Evolutionary conservation across 2,797 vertebrate species (phyloP), one percentile per base, ranked within the genome.

Genomic region (Gallinago solitaria): DNA sequence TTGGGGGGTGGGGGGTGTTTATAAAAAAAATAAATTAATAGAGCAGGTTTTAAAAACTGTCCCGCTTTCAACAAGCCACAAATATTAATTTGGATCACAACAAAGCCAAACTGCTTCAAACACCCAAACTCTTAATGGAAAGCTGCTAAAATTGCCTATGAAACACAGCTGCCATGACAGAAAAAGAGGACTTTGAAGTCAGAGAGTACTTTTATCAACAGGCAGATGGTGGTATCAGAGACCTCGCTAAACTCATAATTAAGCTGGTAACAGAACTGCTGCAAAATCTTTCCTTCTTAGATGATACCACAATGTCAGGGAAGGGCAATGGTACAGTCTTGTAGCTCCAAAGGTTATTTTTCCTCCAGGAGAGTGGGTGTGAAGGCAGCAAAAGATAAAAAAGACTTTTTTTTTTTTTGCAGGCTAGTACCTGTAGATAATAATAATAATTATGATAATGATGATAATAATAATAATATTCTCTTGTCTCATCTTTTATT

Each of bases 1-100:
- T 39, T 25, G 4, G 5, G 15, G 9, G 5, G 6, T 4, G 14
- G 9, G 5, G 6, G 5, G 39, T 11, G 27, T 6, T 12, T 39
- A 39, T 39, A 2, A 17, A 4, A 11, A 20, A 6, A 16, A 3
- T 57, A 39, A 27, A 14, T 5, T 39, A 53, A 61, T 0, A 51
- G 14, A 41, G 3, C 11, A 77, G 33, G 27, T 63, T 74, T 57
- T 25, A 30, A 59, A 78, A 80, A 27, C 9, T 19, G 27, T 60
- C 32, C 17, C 19, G 20, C n/a, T 60, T 78, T 81, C 39, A 65
- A 4, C 43, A 84, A 60, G 4, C 30, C 30, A 83, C 65, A 25
- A 54, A 18, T 48, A 56, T 57, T 27, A 28, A 23, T 61, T 30
- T 48, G 37, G 28, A 33, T 90, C 33, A 65, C 43, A 74, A 30